A percentile compares a stretch with the other conserved stretches of the same genome.
These are phyloP conservation scores for Irena cyanogastra DNA, from an alignment of 2,113 vertebrate species.

Conservation along the genomic window DNA sequence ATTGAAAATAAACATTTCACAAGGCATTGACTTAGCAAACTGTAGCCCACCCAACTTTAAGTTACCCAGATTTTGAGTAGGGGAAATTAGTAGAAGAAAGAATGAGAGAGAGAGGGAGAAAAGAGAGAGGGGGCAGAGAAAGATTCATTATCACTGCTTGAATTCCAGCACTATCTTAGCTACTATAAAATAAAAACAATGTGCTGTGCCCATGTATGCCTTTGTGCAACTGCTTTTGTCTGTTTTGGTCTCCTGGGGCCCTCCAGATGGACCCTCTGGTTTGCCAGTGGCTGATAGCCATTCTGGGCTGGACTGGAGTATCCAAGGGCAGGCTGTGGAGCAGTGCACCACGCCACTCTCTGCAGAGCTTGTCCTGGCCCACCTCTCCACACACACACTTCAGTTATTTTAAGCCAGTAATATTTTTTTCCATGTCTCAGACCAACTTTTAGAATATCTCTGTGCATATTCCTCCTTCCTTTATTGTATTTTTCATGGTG, in stretches of 20 bases:
- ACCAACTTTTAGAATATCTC: background rate
- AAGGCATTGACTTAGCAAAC: background rate
- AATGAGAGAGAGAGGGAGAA: background rate
- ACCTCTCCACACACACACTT: background rate
- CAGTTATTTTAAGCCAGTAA: background rate
- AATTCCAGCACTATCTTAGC: background rate
- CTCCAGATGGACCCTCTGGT: background rate
- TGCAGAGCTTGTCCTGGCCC: background rate
- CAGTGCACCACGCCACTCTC: background rate
- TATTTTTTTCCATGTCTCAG: background rate
- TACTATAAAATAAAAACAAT: background rate
- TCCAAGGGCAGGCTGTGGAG: background rate
- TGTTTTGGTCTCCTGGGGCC: background rate
- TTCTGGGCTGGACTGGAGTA: background rate
- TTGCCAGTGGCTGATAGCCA: background rate
- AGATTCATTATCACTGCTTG: background rate
- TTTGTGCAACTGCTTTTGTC: background rate
- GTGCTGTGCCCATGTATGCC: background rate
- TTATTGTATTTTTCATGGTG: background rate
- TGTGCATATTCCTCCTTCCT: background rate
- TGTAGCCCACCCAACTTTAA: background rate
- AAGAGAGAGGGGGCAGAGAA: background rate
- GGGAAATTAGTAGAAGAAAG: background rate
- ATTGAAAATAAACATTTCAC: background rate
- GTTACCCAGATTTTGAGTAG: background rate